Base-by-base conservation (phyloP, 2,113 vertebrate genomes). In the Furnarius figulus region DNA sequence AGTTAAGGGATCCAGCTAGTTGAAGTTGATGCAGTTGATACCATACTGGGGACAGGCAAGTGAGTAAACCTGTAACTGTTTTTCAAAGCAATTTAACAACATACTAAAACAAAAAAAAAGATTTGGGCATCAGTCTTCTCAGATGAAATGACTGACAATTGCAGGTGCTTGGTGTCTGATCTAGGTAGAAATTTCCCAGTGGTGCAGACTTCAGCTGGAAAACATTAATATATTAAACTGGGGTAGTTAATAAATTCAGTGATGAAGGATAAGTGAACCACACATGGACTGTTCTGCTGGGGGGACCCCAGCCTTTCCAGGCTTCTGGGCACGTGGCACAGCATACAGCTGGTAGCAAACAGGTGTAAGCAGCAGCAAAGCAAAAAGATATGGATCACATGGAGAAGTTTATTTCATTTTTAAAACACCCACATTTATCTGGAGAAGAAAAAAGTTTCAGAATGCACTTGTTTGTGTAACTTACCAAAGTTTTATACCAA, bases 261-360 rank as follows among this genome's bases (percentile, higher is more conserved):
- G 21, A 59, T 6, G 33, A 47, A 56, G 22, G 30, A 15, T 49
- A 80, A 70, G 62, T 31, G 39, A 80, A 76, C 39, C 59, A 35
- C 62, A 27, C 8, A 0, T 75, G 44, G 70, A 24, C 55, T 52
- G 4, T 14, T 28, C n/a, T 42, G 68, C 23, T 0, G 0, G 28
- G 50, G 56, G n/a, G 24, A 20, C 24, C 18, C 6, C 56, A 42
- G 31, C n/a, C n/a, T 39, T 42, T 52, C 42, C 33, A 58, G 30
- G 22, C 39, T 72, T 67, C 67, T 40, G 53, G 39, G 35, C 47
- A 27, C 1, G 2, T 0, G 3, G 21, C 31, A 16, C 1, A 3
- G 50, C 14, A 4, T 37, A 9, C 27, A 49, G 27, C 58, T 76
- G 58, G 33, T 37, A 81, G 24, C 70, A 72, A 61, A 76, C 28